Conservation (phyloP, 2,888 invertebrate genomes). For the Lysandra coridon region DNA sequence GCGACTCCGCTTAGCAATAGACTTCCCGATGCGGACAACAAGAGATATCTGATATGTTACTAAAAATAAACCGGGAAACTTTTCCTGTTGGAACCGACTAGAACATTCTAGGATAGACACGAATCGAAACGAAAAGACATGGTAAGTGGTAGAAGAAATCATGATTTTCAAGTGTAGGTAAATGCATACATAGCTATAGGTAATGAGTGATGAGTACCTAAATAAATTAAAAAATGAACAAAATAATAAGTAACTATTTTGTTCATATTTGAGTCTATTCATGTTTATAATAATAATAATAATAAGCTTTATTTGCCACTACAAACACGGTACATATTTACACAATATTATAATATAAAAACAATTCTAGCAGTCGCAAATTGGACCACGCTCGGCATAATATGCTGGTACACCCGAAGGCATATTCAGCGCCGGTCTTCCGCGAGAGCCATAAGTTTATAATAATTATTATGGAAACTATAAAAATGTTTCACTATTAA, state of each 20-base stretch:
- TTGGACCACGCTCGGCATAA: too few relatives aligned
- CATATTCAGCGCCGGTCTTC: too few relatives aligned
- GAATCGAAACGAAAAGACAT: not conserved
- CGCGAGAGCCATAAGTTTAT: too few relatives aligned
- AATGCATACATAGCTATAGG: not conserved
- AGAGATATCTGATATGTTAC: not conserved
- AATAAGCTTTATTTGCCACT: too few relatives aligned
- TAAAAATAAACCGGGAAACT: not conserved
- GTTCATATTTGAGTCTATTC: too few relatives aligned
- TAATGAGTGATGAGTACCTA: too few relatives aligned
- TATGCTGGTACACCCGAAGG: too few relatives aligned
- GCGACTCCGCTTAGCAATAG: slow-evolving; percentile 10
- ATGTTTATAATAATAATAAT: not conserved
- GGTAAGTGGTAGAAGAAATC: not conserved
- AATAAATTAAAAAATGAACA: too few relatives aligned
- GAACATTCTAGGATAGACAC: not conserved
- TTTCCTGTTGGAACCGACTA: not conserved
- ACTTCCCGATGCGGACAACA: not conserved
- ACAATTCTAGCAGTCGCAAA: too few relatives aligned
- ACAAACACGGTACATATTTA: too few relatives aligned
- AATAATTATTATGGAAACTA: not conserved
- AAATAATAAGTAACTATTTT: too few relatives aligned
- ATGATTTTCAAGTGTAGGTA: not conserved
- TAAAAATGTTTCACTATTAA: not conserved
- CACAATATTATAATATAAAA: too few relatives aligned